These are phyloP conservation scores for Philopotamus ludificatus DNA, from an alignment of 1,140 invertebrate genomes.

Conservation along the genomic window DNA sequence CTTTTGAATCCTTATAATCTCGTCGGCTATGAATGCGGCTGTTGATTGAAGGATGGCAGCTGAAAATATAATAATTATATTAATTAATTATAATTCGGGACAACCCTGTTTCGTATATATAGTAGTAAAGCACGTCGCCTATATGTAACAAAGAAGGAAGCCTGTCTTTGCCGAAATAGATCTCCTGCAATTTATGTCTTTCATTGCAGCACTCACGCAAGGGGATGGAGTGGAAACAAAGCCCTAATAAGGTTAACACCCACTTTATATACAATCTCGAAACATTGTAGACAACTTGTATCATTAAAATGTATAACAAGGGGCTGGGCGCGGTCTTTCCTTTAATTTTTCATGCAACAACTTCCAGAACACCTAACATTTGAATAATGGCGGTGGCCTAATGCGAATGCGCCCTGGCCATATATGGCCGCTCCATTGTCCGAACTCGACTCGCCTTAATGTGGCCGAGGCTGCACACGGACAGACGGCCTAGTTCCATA, in stretches of 20 bases:
- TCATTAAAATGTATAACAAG: too few relatives aligned
- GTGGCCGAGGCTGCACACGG: neutral
- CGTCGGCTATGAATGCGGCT: too few relatives aligned
- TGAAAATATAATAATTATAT: too few relatives aligned
- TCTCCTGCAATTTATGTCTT: neutral
- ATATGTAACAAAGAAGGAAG: neutral
- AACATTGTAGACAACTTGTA: neutral
- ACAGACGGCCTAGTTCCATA: neutral
- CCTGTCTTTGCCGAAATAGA: neutral
- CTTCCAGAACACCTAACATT: too few relatives aligned
- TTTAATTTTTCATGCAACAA: too few relatives aligned
- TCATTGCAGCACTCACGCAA: neutral
- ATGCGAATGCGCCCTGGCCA: neutral
- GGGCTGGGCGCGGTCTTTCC: too few relatives aligned
- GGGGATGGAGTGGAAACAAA: neutral
- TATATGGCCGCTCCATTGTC: neutral
- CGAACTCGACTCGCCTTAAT: neutral
- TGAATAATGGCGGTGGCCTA: neutral
- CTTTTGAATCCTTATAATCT: too few relatives aligned
- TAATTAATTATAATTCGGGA: too few relatives aligned
- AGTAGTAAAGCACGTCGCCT: neutral
- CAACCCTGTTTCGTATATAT: neutral
- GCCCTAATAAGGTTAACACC: neutral
- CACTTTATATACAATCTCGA: neutral
- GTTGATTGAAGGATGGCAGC: too few relatives aligned